Evolutionary conservation across 2,113 vertebrate genomes (phyloP), one percentile per base, ranked within the genome.

Genomic region (Malaclemys terrapin): DNA sequence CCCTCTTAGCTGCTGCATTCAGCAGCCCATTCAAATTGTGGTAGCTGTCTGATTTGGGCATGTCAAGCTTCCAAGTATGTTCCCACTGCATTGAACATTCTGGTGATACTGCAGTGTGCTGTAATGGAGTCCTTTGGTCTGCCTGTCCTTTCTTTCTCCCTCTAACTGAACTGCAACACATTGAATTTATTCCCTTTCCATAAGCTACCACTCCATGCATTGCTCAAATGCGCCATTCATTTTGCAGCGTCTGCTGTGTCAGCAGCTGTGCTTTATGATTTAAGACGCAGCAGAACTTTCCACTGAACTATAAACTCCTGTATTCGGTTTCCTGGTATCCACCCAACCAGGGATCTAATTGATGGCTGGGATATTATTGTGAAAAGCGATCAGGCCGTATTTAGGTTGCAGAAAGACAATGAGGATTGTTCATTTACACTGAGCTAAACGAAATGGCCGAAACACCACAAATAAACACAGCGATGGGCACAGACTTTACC

Each of bases 181-280:
- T 69, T 78, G 45, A 0, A 2, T 89, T 95, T 22, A 27, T 35
- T 84, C 87, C 94, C 29, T 78, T 92, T 89, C 82, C 0, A 52
- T 80, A 0, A 0, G 89, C 93, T 94, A 85, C 89, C 91, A 85
- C 53, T 45, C 82, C 29, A 7, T 31, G 10, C 85, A 52, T 78
- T 89, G 89, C 91, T 94, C 92, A 59, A 88, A 81, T 75, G 81
- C 56, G 88, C 87, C 16, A 17, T 62, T 96, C 54, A 7, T 80
- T 83, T 87, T 91, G 95, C 88, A 93, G 89, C 90, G 88, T 94
- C 75, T 97, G 96, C 96, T 93, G 95, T 42, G 89, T 96, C 96
- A 97, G 95, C 95, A 96, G 94, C 92, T 86, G 82, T 79, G 87
- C 93, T 95, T 96, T 93, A 79, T 96, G 95, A 96, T 95, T 95